Percentiles rank a stretch among this genome's conserved stretches.
These are phyloP conservation scores for Syngnathus rostellatus DNA, from an alignment of 2,797 vertebrate genomes.

Conservation along the genomic window DNA sequence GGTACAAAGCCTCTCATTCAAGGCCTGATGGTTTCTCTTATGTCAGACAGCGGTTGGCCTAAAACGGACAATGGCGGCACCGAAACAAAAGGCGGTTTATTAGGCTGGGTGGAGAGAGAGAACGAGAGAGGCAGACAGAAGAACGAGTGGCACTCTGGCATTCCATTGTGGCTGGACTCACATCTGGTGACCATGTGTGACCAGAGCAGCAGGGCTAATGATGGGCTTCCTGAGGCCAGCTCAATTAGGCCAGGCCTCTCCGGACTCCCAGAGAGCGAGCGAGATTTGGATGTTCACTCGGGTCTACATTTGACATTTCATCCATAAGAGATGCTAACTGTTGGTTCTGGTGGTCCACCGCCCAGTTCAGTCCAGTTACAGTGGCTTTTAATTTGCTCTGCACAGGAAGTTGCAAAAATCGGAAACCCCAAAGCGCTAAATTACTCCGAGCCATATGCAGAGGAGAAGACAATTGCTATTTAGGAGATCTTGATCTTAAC, in stretches of 20 bases:
- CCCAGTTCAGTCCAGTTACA: background rate
- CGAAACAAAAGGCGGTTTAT: conserved; percentile 93
- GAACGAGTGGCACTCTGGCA: conserved; percentile 59
- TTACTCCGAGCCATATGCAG: too few relatives aligned
- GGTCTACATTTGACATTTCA: conserved; percentile 12
- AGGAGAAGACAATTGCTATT: background rate
- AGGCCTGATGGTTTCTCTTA: conserved; percentile 68
- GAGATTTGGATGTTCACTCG: conserved; percentile 35
- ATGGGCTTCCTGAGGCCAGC: conserved; percentile 90
- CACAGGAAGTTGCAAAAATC: background rate
- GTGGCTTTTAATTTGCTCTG: background rate
- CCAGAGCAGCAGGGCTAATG: conserved; percentile 80
- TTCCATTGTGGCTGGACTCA: conserved; percentile 76
- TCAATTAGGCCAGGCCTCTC: conserved; percentile 83
- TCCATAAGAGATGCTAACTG: too few relatives aligned
- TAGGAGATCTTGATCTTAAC: background rate
- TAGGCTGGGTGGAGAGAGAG: conserved; percentile 57
- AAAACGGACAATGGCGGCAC: conserved; percentile 73
- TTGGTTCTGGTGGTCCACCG: too few relatives aligned
- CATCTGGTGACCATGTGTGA: conserved; percentile 99
- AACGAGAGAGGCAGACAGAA: conserved; percentile 21
- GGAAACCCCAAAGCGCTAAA: background rate
- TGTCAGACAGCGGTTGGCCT: conserved; percentile 65
- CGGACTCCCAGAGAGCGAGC: conserved; percentile 58
- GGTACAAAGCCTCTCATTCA: conserved; percentile 85